Evolutionary conservation across 2,888 invertebrate species (phyloP).

Genomic region (Rhamphomyia laevipes): DNA sequence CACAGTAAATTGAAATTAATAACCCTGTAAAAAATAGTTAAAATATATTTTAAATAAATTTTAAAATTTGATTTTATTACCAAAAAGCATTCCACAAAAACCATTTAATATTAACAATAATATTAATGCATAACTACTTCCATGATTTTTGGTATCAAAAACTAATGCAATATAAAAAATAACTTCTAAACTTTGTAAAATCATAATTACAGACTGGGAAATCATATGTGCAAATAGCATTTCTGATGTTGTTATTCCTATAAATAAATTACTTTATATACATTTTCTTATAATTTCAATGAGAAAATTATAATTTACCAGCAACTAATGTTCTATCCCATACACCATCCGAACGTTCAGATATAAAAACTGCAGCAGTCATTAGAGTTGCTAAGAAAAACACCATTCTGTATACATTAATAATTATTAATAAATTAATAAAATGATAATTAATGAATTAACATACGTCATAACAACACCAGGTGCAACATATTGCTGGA

Average conservation of each 20-base stretch:
- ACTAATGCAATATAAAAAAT: constrained; percentile 36
- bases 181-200: constrained; percentile 51
- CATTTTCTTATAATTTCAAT: neutral
- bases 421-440: neutral
- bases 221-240: constrained; percentile 70
- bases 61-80: constrained; percentile 24
- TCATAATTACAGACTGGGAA: constrained; percentile 60
- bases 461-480: constrained; percentile 71
- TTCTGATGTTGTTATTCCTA: constrained; percentile 61
- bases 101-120: constrained; percentile 58
- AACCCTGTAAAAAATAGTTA: constrained; percentile 44
- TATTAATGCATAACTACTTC: constrained; percentile 42
- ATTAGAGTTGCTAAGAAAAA: constrained; percentile 78
- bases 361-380: constrained; percentile 69
- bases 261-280: neutral
- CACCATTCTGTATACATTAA: constrained; percentile 48
- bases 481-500: constrained; percentile 72
- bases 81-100: constrained; percentile 72
- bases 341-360: constrained; percentile 70
- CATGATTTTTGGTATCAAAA: constrained; percentile 35
- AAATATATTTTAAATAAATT: neutral
- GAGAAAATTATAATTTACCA: constrained; percentile 33
- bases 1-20: constrained; percentile 66
- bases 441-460: neutral
- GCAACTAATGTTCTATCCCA: constrained; percentile 81